Percentiles rank a stretch among this genome's conserved stretches.
phyloP scores from a whole-genome alignment of 2,888 invertebrate genomes.

The Leptarthrus brevirostris region DNA sequence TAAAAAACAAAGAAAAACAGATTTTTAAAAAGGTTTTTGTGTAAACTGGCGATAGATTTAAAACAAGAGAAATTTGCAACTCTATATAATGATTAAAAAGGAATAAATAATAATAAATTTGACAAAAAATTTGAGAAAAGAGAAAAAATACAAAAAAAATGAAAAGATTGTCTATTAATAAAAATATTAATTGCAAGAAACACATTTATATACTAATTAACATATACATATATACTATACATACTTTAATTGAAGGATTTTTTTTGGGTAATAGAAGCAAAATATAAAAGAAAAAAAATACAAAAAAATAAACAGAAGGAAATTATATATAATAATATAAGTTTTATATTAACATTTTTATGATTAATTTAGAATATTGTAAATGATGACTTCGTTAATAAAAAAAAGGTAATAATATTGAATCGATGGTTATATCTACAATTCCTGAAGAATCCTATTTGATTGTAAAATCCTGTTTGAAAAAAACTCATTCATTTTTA shows the following conservation, averaged over 20 bases:
- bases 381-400: conserved; percentile 46
- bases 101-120: conserved; percentile 14
- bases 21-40: conserved; percentile 35
- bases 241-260: conserved; percentile 40
- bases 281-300: conserved; percentile 22
- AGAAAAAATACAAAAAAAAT: conserved; percentile 11
- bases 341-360: conserved; percentile 51
- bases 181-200: conserved; percentile 32
- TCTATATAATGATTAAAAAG: background rate
- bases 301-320: conserved; percentile 38
- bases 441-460: too few species aligned
- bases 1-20: conserved; percentile 11
- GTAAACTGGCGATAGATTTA: conserved; percentile 13
- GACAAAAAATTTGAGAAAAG: conserved; percentile 17
- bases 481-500: too few species aligned
- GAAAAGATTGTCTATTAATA: conserved; percentile 29
- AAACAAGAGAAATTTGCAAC: conserved; percentile 5
- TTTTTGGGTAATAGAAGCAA: conserved; percentile 46
- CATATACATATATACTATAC: conserved; percentile 28
- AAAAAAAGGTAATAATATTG: conserved; percentile 43
- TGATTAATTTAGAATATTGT: conserved; percentile 46
- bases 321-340: conserved; percentile 45
- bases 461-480: too few species aligned
- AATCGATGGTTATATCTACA: background rate
- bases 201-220: conserved; percentile 46